These are phyloP conservation scores for Helicoverpa zea DNA, from an alignment of 1,140 invertebrate genomes.

Conservation along the genomic window DNA sequence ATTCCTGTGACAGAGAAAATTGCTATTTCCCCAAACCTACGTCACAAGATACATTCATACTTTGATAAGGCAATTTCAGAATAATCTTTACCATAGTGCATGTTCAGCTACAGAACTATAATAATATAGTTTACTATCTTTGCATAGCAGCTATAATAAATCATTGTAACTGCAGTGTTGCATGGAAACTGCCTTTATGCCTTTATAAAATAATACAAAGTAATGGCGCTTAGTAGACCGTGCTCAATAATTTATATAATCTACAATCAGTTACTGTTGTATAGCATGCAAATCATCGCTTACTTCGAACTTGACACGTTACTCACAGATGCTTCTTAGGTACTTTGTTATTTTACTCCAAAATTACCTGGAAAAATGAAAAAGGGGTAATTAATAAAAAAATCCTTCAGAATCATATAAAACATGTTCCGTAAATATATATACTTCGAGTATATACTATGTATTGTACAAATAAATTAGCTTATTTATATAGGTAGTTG, in stretches of 20 bases:
- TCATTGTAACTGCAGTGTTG: conserved; percentile 5
- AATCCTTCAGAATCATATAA: too few species aligned
- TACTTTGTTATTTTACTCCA: background rate
- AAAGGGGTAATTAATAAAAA: background rate
- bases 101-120: background rate
- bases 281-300: conserved; percentile 28
- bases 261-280: background rate
- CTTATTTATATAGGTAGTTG: too few species aligned
- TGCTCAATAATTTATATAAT: conserved; percentile 14
- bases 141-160: background rate
- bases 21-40: too few species aligned
- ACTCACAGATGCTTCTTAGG: background rate
- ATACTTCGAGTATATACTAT: too few species aligned
- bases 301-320: background rate
- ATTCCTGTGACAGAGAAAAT: too few species aligned
- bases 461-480: too few species aligned
- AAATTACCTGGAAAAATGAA: conserved; percentile 51
- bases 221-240: background rate
- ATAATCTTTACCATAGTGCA: too few species aligned
- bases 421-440: too few species aligned
- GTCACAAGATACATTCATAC: too few species aligned
- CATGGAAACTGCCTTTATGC: conserved; percentile 18
- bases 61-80: too few species aligned
- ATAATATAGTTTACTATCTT: conserved; percentile 4
- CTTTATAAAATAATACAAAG: conserved; percentile 24